phyloP scores from a whole-genome alignment of 2,888 invertebrate species.

The Aspidiotus rigidus region DNA sequence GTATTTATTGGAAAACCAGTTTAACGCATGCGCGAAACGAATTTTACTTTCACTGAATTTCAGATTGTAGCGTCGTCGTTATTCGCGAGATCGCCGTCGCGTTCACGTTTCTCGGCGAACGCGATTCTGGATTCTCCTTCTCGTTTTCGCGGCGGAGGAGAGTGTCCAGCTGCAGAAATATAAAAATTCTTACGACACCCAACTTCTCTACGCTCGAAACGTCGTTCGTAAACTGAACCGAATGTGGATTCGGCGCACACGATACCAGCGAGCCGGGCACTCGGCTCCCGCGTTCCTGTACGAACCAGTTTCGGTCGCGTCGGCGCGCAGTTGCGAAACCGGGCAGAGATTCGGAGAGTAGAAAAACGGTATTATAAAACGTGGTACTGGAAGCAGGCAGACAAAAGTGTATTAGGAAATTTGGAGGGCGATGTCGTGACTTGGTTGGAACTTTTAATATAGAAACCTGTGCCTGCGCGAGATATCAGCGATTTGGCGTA shows the following conservation, averaged over 20 bases:
- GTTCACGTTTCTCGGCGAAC: neutral
- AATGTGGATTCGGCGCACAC: neutral
- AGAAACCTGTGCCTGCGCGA: no score
- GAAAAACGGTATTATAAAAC: no score
- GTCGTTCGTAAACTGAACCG: constrained; percentile 14
- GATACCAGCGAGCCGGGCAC: neutral
- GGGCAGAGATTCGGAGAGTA: no score
- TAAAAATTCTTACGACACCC: neutral
- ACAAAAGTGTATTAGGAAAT: no score
- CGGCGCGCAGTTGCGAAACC: neutral
- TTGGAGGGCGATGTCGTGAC: no score
- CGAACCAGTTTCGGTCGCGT: constrained; percentile 23
- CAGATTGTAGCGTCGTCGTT: neutral
- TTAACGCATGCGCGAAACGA: constrained; percentile 31
- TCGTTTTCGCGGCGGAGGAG: neutral
- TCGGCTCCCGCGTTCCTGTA: neutral
- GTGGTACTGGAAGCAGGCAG: no score
- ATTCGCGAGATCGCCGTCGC: neutral
- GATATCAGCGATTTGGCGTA: no score
- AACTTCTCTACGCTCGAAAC: constrained; percentile 14
- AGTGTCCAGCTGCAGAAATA: neutral
- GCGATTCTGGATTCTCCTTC: neutral
- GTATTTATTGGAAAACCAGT: constrained; percentile 27
- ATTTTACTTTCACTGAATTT: constrained; percentile 32
- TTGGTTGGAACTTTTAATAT: no score